phyloP scores from a whole-genome alignment of 1,140 invertebrate species.

The Magallana ariakensis region DNA sequence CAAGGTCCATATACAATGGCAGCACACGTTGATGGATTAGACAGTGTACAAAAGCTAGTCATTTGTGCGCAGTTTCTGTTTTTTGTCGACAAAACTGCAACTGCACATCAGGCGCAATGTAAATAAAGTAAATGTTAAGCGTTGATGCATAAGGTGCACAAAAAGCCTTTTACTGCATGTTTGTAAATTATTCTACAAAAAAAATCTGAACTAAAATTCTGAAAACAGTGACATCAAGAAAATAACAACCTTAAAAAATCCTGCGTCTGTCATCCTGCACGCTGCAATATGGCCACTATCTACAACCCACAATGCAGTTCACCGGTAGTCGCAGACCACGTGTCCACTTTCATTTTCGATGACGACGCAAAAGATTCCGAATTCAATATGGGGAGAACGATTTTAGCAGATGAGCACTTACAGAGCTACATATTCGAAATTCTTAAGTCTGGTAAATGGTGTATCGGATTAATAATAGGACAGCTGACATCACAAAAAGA shows the following conservation, averaged over 20 bases:
- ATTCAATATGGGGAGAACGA: conserved; percentile 68
- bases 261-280: conserved; percentile 25
- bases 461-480: conserved; percentile 39
- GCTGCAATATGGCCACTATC: background rate
- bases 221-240: no score
- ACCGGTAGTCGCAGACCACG: conserved; percentile 17
- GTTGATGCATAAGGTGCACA: no score
- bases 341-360: conserved; percentile 32
- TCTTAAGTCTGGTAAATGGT: background rate
- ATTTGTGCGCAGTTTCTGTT: no score
- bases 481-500: conserved; percentile 84
- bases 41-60: no score
- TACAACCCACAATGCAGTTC: background rate
- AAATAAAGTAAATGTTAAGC: no score
- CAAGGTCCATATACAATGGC: no score
- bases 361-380: conserved; percentile 21
- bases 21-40: no score
- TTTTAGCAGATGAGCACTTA: conserved; percentile 70
- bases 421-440: conserved; percentile 65
- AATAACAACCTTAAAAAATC: conserved; percentile 6
- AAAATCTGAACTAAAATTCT: no score
- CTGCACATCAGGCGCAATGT: no score
- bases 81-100: no score
- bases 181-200: no score
- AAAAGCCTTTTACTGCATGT: no score